A percentile compares a stretch with the other conserved stretches of the same genome.
Evolutionary conservation across 2,797 vertebrate genomes (phyloP).

Genomic region (Hypotaenidia philippensis): DNA sequence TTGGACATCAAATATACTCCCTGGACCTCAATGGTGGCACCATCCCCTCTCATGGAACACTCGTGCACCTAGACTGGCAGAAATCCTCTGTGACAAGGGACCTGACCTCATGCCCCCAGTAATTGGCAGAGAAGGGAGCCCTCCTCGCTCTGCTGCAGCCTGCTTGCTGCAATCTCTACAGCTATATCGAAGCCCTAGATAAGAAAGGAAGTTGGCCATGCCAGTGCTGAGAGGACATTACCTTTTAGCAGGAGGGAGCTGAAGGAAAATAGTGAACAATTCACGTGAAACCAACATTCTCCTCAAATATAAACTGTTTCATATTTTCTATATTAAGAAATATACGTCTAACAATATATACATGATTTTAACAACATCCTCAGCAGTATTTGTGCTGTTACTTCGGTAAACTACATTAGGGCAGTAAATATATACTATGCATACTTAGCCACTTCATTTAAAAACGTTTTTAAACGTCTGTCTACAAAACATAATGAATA

Average conservation of each 20-base stretch:
- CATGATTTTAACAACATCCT: neutral
- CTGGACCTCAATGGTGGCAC: fast-evolving
- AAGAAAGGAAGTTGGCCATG: neutral
- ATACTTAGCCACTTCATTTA: neutral
- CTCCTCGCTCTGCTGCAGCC: neutral
- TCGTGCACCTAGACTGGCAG: neutral
- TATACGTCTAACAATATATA: neutral
- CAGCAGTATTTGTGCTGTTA: neutral
- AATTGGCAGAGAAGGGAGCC: neutral
- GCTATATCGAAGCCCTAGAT: neutral
- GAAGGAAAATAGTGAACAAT: neutral
- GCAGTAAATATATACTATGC: neutral
- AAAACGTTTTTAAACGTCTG: neutral
- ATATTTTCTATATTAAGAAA: neutral
- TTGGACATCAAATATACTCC: neutral
- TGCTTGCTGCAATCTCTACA: neutral
- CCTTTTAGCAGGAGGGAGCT: neutral
- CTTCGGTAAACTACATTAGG: neutral
- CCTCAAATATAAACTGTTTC: neutral
- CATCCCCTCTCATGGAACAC: neutral
- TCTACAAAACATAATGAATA: neutral
- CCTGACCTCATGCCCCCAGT: neutral
- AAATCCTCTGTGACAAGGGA: neutral
- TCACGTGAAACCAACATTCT: neutral
- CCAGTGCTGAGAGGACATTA: neutral